Evolutionary conservation across 2,797 vertebrate genomes (phyloP), one percentile per base, ranked within the genome.

Genomic region (Rhodeus uyekii): DNA sequence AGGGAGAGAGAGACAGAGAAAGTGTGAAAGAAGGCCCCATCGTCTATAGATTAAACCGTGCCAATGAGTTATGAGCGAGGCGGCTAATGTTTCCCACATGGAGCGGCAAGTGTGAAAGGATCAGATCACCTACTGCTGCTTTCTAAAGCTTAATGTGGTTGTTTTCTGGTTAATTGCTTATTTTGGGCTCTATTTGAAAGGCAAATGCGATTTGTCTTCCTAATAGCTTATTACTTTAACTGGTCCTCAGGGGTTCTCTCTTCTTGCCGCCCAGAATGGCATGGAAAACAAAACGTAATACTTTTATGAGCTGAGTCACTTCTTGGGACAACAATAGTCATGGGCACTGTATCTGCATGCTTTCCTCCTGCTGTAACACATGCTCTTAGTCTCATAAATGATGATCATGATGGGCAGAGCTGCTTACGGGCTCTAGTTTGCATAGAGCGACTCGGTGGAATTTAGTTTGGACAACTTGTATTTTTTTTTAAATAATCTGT

Each of bases 51-150:
- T 88, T 87, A 87, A 85, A 67, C 83, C 29, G 36, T 84, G 87
- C 85, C 90, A 92, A 88, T 79, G 82, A 82, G 53, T 64, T 87
- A 65, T 76, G 81, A 83, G 85, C 80, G 46, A 84, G 58, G 73
- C 61, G 2, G 48, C 83, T 92, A 92, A 92, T 92, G 75, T 85
- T 76, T 89, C 87, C 88, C 92, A 91, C 83, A 89, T 94, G 91
- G 82, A 88, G 84, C 88, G 42, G 8, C 12, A 44, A 86, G 86
- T 87, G 83, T 80, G 88, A 89, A 90, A 27, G 38, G 87, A 86
- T 90, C 81, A 34, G 84, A 87, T 91, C 89, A 90, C 88, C 87
- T 91, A 87, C 80, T 86, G 87, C 63, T 85, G 81, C 87, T 83
- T 81, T 87, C 80, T 14, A 68, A 79, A 81, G 69, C 72, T 72